Percentiles rank a stretch among this genome's conserved stretches.
These are phyloP conservation scores for Nudaria mundana DNA, from an alignment of 2,888 invertebrate species.

Conservation along the genomic window DNA sequence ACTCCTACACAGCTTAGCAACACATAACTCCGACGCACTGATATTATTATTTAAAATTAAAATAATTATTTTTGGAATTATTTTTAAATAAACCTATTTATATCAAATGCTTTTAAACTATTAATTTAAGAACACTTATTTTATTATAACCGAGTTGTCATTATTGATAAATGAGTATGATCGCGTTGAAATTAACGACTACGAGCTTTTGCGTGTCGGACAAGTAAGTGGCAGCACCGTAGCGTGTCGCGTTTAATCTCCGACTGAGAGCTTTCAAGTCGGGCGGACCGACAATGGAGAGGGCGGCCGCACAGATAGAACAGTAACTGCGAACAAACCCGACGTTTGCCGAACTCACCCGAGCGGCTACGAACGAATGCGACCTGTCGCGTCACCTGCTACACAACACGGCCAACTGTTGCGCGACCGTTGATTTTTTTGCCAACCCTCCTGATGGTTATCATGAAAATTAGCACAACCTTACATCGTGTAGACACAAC, in stretches of 20 bases:
- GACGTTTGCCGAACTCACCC: constrained; percentile 44
- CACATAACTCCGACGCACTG: constrained; percentile 49
- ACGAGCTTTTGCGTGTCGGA: constrained; percentile 42
- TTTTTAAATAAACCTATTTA: constrained; percentile 1
- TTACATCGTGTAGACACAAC: constrained; percentile 19
- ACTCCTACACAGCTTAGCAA: constrained; percentile 55
- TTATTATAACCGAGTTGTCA: not conserved
- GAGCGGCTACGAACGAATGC: constrained; percentile 44
- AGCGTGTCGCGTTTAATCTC: constrained; percentile 59
- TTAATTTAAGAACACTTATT: not conserved
- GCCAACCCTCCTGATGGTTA: constrained; percentile 53
- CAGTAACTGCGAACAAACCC: constrained; percentile 37
- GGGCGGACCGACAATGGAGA: constrained; percentile 71
- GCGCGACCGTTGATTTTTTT: constrained; percentile 77
- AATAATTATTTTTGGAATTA: constrained; percentile 10
- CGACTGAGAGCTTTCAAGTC: constrained; percentile 78
- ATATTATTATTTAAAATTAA: no score
- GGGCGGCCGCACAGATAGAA: constrained; percentile 70
- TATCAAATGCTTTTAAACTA: not conserved
- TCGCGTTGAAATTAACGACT: constrained; percentile 31
- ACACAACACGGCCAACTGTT: constrained; percentile 74
- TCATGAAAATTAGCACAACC: constrained; percentile 65
- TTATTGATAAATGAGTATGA: constrained; percentile 17
- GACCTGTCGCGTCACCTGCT: constrained; percentile 79
- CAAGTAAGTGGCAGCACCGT: constrained; percentile 49